Base-by-base conservation (phyloP, 92 coral and sea anemone species). In the Phymanthus crucifer region DNA sequence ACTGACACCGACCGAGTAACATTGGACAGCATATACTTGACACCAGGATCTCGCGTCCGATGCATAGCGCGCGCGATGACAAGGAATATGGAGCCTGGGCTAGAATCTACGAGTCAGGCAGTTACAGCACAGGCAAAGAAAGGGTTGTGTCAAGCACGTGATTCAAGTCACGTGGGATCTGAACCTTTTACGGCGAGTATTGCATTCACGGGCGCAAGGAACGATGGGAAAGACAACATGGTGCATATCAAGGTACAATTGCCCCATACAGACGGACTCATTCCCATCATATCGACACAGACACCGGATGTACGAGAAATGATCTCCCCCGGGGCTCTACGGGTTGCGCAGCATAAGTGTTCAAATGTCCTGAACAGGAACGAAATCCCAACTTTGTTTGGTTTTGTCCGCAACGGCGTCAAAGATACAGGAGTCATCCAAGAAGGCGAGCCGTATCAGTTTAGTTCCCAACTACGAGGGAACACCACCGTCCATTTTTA, bases 221-320 rank as follows among this genome's bases (percentile, higher is more conserved):
- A 78, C 64, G 84, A 84, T 66, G 82, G 85, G 77, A 83, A 89
- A 76, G 90, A 95, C 31, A 95, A 95, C 79, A 93, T 91, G 97
- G 93, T 95, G 37, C 91, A 90, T 19, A 78, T 95, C 79, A 94
- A 87, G 66, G 73, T 95, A 18, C 83, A 85, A 46, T 73, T 95
- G n/a, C 99, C 99, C 1, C 99, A 95, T 65, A 89, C 92, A 18
- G 99, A 95, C 48, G 99, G 99, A 3, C 85, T 95, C 18, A 71
- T 95, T 76, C 99, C 99, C 2, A 88, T 92, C 18, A 85, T 95
- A 69, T 84, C 99, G n/a, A 95, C 99, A 19, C 90, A 86, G 31
- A 79, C 84, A 66, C 77, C 92, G 47, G 89, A 90, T 84, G 74
- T 93, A 69, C 90, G 87, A 74, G 89, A 89, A 36, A 78, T 85